phyloP scores from a whole-genome alignment of 2,113 vertebrate genomes.

The Percina caprodes region DNA sequence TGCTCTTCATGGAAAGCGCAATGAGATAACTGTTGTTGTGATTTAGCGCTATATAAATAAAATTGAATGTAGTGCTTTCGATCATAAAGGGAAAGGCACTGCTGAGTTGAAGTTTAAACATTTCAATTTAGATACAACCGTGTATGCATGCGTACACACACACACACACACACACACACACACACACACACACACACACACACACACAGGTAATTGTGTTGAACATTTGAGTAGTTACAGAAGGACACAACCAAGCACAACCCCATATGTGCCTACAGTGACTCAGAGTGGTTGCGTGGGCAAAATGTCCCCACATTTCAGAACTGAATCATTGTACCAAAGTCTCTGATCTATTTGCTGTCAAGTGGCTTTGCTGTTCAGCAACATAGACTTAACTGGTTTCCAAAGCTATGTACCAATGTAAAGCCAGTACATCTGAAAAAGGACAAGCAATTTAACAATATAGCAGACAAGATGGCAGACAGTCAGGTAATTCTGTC shows the following conservation, averaged over 20 bases:
- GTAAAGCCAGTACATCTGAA: neutral
- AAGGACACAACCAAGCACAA: conserved; percentile 31
- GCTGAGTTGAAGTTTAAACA: conserved; percentile 7
- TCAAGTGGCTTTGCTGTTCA: conserved; percentile 48
- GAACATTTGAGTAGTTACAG: conserved; percentile 6
- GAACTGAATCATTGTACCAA: conserved; percentile 50
- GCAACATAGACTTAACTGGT: conserved; percentile 21
- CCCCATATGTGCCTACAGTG: conserved; percentile 21
- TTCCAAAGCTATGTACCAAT: conserved; percentile 27
- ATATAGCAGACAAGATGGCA: neutral
- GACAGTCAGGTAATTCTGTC: neutral
- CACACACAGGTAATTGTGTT: neutral
- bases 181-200: no score
- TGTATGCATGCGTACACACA: neutral
- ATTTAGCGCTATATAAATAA: no score
- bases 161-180: no score
- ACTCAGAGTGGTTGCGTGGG: conserved; percentile 62
- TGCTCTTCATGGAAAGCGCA: no score
- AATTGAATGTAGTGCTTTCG: neutral
- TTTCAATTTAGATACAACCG: neutral
- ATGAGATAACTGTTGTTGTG: no score
- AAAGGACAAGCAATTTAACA: conserved; percentile 38
- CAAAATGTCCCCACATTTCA: conserved; percentile 55
- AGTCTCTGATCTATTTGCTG: conserved; percentile 46
- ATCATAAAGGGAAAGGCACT: neutral